Conservation (phyloP, 2,888 invertebrate genomes). For the Caenorhabditis zanzibari region DNA sequence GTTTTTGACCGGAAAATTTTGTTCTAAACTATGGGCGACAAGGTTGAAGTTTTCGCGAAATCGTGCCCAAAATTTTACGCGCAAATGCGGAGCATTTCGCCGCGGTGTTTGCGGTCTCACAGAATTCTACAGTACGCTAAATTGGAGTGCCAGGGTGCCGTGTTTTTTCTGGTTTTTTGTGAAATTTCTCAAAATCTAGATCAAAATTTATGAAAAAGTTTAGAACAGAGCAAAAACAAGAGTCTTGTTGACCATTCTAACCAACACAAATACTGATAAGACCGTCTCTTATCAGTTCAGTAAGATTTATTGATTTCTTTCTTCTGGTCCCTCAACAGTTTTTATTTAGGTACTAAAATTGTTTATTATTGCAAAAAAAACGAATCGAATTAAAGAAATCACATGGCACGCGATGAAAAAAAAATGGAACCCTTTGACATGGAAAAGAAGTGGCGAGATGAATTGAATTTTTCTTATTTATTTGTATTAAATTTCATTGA, state of each 20-base stretch:
- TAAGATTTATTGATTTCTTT: conserved; percentile 35
- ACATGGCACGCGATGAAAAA: conserved; percentile 30
- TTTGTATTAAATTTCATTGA: not conserved
- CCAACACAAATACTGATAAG: conserved; percentile 26
- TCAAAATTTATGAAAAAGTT: not conserved
- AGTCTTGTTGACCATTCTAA: not conserved
- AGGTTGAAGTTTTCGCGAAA: no score
- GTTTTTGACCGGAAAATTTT: no score
- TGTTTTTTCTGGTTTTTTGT: not conserved
- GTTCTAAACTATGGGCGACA: no score
- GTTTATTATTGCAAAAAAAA: conserved; percentile 9
- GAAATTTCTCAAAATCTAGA: no score
- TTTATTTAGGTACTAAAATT: not conserved
- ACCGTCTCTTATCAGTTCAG: conserved; percentile 24
- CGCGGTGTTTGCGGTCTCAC: no score
- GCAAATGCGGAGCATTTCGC: no score
- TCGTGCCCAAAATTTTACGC: no score
- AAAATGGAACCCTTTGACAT: conserved; percentile 1
- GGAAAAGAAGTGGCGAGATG: no score
- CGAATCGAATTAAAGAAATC: conserved; percentile 9
- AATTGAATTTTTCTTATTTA: conserved; percentile 13
- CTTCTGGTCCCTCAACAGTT: not conserved
- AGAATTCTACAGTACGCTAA: no score
- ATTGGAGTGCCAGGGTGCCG: no score
- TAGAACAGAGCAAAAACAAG: not conserved